phyloP scores from a whole-genome alignment of 92 coral and sea anemone species.

The Palythoa caribaeorum region DNA sequence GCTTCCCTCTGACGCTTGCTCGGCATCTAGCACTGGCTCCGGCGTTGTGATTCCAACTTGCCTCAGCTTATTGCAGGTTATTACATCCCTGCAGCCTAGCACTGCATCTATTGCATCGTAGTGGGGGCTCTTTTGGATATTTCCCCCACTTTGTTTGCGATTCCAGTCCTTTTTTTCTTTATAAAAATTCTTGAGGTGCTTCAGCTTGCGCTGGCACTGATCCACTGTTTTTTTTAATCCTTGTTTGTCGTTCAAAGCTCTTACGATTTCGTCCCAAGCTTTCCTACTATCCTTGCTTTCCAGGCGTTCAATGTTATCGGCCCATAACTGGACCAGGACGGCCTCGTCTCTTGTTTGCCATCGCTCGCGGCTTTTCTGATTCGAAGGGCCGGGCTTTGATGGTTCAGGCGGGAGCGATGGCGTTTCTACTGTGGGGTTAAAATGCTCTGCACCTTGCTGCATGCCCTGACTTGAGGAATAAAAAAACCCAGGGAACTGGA shows the following conservation, averaged over 20 bases:
- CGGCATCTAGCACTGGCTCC: slow-evolving; percentile 6
- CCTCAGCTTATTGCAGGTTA: slow-evolving; percentile 61
- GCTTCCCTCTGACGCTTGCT: slow-evolving; percentile 48
- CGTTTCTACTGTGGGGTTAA: slow-evolving; percentile 58
- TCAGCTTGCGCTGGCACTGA: slow-evolving; percentile 63
- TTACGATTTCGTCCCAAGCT: slow-evolving; percentile 59
- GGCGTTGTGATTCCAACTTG: slow-evolving; percentile 58
- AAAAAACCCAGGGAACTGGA: slow-evolving; percentile 42
- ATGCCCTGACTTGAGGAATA: slow-evolving; percentile 60
- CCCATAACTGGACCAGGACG: slow-evolving; percentile 56
- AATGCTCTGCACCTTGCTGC: slow-evolving; percentile 64
- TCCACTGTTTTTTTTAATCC: slow-evolving; percentile 50
- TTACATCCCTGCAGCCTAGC: slow-evolving; percentile 65
- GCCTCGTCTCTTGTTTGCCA: slow-evolving; percentile 60
- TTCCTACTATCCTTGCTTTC: slow-evolving; percentile 67
- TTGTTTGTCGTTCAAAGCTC: slow-evolving; percentile 57
- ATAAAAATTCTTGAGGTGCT: slow-evolving; percentile 59
- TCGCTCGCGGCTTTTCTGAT: slow-evolving; percentile 49
- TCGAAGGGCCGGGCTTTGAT: not conserved
- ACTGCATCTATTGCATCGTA: slow-evolving; percentile 58
- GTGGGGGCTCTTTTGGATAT: slow-evolving; percentile 51
- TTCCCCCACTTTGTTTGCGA: not conserved
- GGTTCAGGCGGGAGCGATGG: slow-evolving; percentile 59
- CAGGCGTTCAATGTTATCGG: slow-evolving; percentile 56
- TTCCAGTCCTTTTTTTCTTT: slow-evolving; percentile 58